These are phyloP conservation scores for Puffinus mauretanicus DNA, from an alignment of 2,113 vertebrate species.

Conservation along the genomic window DNA sequence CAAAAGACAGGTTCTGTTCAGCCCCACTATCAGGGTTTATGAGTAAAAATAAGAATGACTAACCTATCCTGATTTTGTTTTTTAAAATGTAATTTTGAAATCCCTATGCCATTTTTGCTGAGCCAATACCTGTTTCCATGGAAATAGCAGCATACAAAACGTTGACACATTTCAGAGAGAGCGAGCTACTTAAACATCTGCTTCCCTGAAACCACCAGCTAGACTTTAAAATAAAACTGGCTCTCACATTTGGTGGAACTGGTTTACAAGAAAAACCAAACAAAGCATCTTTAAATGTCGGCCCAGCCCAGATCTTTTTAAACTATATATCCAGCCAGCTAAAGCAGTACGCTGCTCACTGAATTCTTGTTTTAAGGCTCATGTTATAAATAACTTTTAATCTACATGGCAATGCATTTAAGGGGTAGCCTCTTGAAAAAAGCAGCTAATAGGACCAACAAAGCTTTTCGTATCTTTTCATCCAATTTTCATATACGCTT, in stretches of 20 bases:
- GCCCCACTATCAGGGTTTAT: rapidly evolving
- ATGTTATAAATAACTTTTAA: not conserved
- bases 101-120: not conserved
- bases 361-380: not conserved
- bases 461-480: not conserved
- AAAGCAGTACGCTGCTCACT: not conserved
- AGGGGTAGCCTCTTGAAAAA: not conserved
- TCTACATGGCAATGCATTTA: rapidly evolving
- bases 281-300: not conserved
- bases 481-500: rapidly evolving
- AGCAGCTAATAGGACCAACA: not conserved
- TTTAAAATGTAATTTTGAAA: not conserved
- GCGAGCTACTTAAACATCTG: not conserved
- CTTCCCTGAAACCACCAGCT: not conserved
- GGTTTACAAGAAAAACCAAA: not conserved
- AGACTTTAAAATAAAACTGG: not conserved
- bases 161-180: not conserved
- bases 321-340: rapidly evolving
- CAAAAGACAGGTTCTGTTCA: not conserved
- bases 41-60: not conserved
- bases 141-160: not conserved
- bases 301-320: not conserved
- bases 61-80: not conserved
- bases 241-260: not conserved
- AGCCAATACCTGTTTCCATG: not conserved